These are phyloP conservation scores for Phrynocephalus guinanensis DNA, from an alignment of 2,797 vertebrate genomes.

Conservation along the genomic window DNA sequence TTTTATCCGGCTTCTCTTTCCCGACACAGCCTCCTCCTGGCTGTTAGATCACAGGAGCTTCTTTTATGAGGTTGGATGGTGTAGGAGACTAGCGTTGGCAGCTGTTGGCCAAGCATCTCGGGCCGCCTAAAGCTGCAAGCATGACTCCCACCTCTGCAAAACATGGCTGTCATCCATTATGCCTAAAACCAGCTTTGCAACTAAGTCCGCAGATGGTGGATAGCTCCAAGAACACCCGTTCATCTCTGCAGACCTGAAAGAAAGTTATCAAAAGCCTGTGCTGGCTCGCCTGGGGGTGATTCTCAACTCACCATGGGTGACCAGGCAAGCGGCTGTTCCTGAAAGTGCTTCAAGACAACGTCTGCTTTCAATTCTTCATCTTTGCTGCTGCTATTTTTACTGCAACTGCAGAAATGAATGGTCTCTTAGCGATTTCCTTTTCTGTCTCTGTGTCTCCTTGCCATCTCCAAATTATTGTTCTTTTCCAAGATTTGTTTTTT, in stretches of 20 bases:
- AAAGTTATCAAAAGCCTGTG: no score
- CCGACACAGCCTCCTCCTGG: no score
- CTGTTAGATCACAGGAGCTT: no score
- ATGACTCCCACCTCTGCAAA: no score
- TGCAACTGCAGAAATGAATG: slow-evolving; percentile 53
- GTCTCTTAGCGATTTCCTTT: slow-evolving; percentile 55
- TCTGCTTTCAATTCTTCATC: slow-evolving; percentile 42
- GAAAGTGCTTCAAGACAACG: background rate
- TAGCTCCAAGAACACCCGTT: background rate
- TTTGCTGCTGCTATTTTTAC: slow-evolving; percentile 72
- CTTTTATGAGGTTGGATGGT: no score
- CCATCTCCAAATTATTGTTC: slow-evolving; percentile 28
- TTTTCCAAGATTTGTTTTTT: slow-evolving; percentile 45
- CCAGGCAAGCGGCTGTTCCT: background rate
- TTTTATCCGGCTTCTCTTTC: no score
- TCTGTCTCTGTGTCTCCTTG: slow-evolving; percentile 21
- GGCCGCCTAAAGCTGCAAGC: no score
- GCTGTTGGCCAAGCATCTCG: no score
- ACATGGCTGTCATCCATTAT: no score
- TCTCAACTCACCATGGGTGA: background rate
- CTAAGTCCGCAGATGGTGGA: background rate
- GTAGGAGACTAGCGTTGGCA: no score
- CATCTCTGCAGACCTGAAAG: no score
- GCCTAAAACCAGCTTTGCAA: background rate
- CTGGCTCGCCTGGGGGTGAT: background rate